phyloP scores from a whole-genome alignment of 2,888 invertebrate species.

The Lasius fuliginosus region DNA sequence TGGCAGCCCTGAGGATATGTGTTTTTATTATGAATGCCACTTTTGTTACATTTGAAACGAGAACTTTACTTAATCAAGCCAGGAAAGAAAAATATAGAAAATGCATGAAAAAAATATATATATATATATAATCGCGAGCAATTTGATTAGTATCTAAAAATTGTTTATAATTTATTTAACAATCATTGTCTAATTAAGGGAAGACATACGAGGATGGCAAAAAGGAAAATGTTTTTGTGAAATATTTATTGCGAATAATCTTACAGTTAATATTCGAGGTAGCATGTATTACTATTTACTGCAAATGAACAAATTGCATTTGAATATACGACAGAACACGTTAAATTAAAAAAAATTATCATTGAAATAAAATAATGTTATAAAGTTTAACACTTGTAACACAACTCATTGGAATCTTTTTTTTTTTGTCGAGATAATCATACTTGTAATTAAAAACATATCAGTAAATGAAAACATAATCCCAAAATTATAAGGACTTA shows the following conservation, averaged over 20 bases:
- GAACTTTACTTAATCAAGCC: no score
- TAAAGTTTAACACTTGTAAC: neutral
- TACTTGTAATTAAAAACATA: neutral
- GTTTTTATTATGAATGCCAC: no score
- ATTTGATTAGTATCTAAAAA: no score
- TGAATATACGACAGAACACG: neutral
- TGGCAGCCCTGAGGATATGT: no score
- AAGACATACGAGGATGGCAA: neutral
- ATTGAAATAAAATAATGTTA: neutral
- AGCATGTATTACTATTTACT: conserved; percentile 8
- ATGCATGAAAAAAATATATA: no score
- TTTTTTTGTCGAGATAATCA: neutral
- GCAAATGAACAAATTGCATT: neutral
- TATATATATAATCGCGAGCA: no score
- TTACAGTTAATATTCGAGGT: conserved; percentile 38
- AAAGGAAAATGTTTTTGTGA: neutral
- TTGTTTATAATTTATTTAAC: neutral
- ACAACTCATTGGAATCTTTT: neutral
- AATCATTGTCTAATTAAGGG: neutral
- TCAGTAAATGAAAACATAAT: neutral
- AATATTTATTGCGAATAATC: conserved; percentile 27
- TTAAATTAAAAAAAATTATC: neutral
- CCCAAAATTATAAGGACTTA: neutral
- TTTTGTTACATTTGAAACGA: no score
- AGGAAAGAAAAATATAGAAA: no score